A percentile compares a stretch with the other conserved stretches of the same genome.
phyloP scores from a whole-genome alignment of 2,797 vertebrate species.

The Pseudomugil gertrudae region DNA sequence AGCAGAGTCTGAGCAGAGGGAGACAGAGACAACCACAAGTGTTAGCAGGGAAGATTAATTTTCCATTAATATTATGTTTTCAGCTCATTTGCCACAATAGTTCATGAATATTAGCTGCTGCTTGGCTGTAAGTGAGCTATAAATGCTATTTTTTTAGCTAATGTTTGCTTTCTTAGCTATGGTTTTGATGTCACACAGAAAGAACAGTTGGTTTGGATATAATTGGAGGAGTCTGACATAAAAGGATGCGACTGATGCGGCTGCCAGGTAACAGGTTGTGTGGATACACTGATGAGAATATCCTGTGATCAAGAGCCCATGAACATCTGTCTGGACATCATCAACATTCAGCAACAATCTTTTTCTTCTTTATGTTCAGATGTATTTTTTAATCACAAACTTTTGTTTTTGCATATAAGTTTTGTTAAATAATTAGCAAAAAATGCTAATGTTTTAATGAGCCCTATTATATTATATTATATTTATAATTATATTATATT shows the following conservation, averaged over 20 bases:
- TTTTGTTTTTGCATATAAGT: too few species aligned
- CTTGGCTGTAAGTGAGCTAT: not conserved
- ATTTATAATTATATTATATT: too few species aligned
- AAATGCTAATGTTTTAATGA: too few species aligned
- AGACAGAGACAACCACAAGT: not conserved
- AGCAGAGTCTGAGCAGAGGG: conserved; percentile 53
- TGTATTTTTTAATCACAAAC: too few species aligned
- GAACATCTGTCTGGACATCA: too few species aligned
- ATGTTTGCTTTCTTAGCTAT: not conserved
- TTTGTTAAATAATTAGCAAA: too few species aligned
- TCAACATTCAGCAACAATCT: too few species aligned
- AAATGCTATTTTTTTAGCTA: not conserved
- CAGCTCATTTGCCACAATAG: not conserved
- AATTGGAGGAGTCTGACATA: not conserved
- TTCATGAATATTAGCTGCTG: not conserved
- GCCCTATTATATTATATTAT: too few species aligned
- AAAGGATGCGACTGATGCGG: not conserved
- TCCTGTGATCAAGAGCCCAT: too few species aligned
- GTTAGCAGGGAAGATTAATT: not conserved
- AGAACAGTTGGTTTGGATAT: not conserved
- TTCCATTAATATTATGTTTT: not conserved
- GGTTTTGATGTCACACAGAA: not conserved
- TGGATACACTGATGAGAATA: too few species aligned
- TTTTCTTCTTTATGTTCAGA: too few species aligned
- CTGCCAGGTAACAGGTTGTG: not conserved